phyloP scores from a whole-genome alignment of 2,888 invertebrate species.

The Eilema griseolum region DNA sequence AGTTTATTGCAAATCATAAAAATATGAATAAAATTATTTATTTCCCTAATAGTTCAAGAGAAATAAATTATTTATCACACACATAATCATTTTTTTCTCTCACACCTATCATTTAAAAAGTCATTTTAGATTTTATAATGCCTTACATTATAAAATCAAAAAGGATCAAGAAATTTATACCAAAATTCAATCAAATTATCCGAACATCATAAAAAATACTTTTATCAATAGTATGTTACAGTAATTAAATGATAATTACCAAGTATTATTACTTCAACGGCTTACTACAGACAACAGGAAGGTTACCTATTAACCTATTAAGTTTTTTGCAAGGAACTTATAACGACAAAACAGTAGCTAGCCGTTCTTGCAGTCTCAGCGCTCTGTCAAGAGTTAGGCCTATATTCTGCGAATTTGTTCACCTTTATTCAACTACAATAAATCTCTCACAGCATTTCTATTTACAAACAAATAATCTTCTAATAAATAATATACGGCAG shows the following conservation, averaged over 20 bases:
- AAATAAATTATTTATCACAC: not conserved
- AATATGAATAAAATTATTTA: not conserved
- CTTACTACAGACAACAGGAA: not conserved
- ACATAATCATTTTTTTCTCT: not conserved
- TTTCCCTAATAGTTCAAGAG: not conserved
- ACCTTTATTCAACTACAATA: slow-evolving; percentile 8
- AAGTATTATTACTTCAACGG: not conserved
- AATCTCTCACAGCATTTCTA: slow-evolving; percentile 57
- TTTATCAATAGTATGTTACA: not conserved
- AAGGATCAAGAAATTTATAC: not conserved
- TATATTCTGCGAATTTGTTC: slow-evolving; percentile 33
- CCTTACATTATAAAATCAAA: not conserved
- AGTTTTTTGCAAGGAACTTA: not conserved
- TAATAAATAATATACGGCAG: slow-evolving; percentile 53
- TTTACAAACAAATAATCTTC: slow-evolving; percentile 27
- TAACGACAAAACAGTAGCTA: not conserved
- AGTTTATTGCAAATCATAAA: not conserved
- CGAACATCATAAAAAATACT: not conserved
- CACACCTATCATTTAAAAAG: not conserved
- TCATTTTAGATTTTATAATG: no score
- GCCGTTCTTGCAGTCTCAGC: not conserved
- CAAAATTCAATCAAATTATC: no score
- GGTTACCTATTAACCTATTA: no score
- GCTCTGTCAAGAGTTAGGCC: slow-evolving; percentile 36
- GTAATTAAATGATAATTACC: not conserved